Percentiles rank a stretch among this genome's conserved stretches.
phyloP scores from a whole-genome alignment of 2,888 invertebrate genomes.

The Chrysotoxum bicinctum region DNA sequence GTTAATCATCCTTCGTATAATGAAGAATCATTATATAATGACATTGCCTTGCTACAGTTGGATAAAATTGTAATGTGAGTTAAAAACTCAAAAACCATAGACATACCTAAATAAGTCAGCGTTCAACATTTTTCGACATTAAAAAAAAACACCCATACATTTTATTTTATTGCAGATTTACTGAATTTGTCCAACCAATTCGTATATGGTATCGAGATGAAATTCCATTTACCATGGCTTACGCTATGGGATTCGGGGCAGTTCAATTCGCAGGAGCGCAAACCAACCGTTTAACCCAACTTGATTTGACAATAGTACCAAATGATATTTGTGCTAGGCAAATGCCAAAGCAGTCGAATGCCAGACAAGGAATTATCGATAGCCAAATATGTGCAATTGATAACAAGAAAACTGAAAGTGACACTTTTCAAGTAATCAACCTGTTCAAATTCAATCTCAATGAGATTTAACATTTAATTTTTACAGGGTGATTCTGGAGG shows the following conservation, averaged over 20 bases:
- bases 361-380: slow-evolving; percentile 76
- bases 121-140: background rate
- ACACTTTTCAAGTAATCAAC: slow-evolving; percentile 78
- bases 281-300: slow-evolving; percentile 78
- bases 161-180: slow-evolving; percentile 74
- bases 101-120: too few relatives aligned
- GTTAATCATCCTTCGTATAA: slow-evolving; percentile 76
- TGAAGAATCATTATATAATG: slow-evolving; percentile 76
- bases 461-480: background rate
- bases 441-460: background rate
- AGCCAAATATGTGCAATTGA: slow-evolving; percentile 80
- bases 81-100: background rate
- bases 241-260: slow-evolving; percentile 86
- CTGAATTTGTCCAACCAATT: slow-evolving; percentile 83
- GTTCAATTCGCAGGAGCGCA: slow-evolving; percentile 80
- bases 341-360: slow-evolving; percentile 75
- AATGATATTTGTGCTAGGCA: slow-evolving; percentile 77
- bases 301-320: slow-evolving; percentile 77
- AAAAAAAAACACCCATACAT: background rate
- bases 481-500: slow-evolving; percentile 80
- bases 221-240: slow-evolving; percentile 81
- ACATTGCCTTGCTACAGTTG: slow-evolving; percentile 77
- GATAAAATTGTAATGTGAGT: slow-evolving; percentile 76
- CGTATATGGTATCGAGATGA: slow-evolving; percentile 82
- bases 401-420: slow-evolving; percentile 75